Conservation (phyloP, 2,888 invertebrate species). For the Sarcophaga carnaria region DNA sequence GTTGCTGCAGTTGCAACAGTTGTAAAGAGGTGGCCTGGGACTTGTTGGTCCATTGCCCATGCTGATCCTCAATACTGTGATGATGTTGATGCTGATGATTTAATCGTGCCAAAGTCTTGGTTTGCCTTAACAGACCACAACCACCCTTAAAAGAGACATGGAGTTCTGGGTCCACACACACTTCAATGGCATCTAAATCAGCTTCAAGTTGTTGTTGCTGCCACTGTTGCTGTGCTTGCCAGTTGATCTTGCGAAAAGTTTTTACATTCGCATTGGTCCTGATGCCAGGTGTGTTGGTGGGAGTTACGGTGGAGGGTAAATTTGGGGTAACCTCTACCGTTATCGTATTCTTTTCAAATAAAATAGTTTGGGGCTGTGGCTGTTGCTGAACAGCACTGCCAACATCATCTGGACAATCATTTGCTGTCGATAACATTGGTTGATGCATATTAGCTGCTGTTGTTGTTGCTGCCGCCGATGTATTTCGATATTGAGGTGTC, state of each 20-base stretch:
- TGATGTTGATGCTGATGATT: too few species aligned
- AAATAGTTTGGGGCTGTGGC: conserved; percentile 53
- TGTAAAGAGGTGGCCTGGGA: too few species aligned
- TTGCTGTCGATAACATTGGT: conserved; percentile 30
- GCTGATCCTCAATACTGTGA: too few species aligned
- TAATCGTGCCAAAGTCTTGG: too few species aligned
- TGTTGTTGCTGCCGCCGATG: conserved; percentile 71
- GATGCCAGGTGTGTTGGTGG: conserved; percentile 47
- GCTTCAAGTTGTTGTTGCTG: conserved; percentile 71
- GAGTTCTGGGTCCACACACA: too few species aligned
- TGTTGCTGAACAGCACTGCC: neutral
- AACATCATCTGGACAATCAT: neutral
- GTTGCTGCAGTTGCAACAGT: too few species aligned
- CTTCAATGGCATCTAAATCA: conserved; percentile 46
- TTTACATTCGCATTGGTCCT: neutral
- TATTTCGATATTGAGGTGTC: too few species aligned
- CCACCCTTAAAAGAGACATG: too few species aligned
- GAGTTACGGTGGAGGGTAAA: conserved; percentile 52
- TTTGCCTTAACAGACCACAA: too few species aligned
- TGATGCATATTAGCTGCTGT: neutral
- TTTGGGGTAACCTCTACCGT: conserved; percentile 55
- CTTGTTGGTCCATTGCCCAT: too few species aligned
- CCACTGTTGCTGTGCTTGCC: neutral
- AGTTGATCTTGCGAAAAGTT: too few species aligned
- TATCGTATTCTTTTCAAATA: conserved; percentile 51